Base-by-base conservation (phyloP, 2,113 vertebrate species). In the Ceratotherium simum region DNA sequence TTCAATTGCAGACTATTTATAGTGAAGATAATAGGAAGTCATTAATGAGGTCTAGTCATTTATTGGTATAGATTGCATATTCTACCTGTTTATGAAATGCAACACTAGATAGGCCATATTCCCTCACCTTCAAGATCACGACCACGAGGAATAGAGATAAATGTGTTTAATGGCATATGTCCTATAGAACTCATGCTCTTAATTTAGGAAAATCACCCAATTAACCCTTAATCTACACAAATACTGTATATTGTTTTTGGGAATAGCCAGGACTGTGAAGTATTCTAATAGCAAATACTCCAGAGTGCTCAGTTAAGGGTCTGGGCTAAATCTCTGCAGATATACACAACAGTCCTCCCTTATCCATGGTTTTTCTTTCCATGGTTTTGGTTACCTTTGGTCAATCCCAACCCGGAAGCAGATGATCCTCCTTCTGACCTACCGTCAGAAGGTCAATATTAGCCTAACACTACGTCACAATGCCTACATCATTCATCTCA, bases 91-190 rank as follows among this genome's bases (percentile, higher is more conserved):
- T 95, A 86, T 88, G 27, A 94, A 97, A 95, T 51, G 9, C 73
- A 93, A 56, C 4, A 25, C 10, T 81, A 56, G 7, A 39, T 56
- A 97, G 82, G 80, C 64, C 56, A 8, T 87, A 73, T 80, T 91
- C 8, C 1, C 3, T 96, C 33, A 65, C 60, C 73, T 96, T 98
- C 78, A 95, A 98, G 94, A 58, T 98, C 80, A 85, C 31, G 93
- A 89, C 23, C 60, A 33, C 27, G 87, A 0, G 0, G 75, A 54
- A 65, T 23, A 62, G 17, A 96, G n/a, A 29, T 70, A 54, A 70
- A 73, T 73, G 6, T 76, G 48, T 92, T 92, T 87, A n/a, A 75
- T 64, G 31, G 23, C 9, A 39, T n/a, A 25, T 86, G 17, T n/a
- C 73, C 29, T 73, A 39, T 2, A 88, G 25, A 94, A 78, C 16